Evolutionary conservation across 2,113 vertebrate species (phyloP).

Genomic region (Crocuta crocuta): DNA sequence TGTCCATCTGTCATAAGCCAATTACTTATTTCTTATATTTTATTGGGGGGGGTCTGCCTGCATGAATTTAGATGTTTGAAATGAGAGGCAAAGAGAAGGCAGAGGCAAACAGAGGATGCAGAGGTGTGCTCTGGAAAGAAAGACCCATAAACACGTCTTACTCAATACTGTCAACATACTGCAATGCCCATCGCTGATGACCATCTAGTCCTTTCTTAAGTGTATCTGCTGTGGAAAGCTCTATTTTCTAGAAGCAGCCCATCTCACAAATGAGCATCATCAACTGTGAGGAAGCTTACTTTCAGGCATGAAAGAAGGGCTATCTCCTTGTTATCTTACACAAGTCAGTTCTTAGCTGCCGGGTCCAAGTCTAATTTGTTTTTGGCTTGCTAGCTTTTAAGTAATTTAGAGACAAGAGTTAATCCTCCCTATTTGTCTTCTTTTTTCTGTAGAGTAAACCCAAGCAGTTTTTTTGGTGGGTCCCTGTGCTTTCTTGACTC

Average conservation of each 20-base stretch:
- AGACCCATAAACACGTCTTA: background rate
- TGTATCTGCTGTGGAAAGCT: background rate
- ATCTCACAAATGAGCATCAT: background rate
- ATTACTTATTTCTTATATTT: background rate
- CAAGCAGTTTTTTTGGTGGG: background rate
- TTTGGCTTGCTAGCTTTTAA: background rate
- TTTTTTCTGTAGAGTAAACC: background rate
- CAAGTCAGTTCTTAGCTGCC: background rate
- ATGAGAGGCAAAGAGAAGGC: background rate
- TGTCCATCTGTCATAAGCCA: background rate
- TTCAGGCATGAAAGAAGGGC: background rate
- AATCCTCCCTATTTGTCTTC: background rate
- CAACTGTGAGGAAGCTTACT: background rate
- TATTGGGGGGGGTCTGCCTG: background rate
- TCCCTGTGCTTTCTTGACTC: accelerated
- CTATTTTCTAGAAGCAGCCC: background rate
- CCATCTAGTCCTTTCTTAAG: background rate
- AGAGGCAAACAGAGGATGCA: background rate
- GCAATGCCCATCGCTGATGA: background rate
- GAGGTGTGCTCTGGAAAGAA: background rate
- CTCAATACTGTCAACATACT: background rate
- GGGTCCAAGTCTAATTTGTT: background rate
- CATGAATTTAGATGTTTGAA: background rate
- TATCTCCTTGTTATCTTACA: background rate
- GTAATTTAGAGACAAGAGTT: background rate